phyloP scores from a whole-genome alignment of 2,888 invertebrate species.

The Timema podura region DNA sequence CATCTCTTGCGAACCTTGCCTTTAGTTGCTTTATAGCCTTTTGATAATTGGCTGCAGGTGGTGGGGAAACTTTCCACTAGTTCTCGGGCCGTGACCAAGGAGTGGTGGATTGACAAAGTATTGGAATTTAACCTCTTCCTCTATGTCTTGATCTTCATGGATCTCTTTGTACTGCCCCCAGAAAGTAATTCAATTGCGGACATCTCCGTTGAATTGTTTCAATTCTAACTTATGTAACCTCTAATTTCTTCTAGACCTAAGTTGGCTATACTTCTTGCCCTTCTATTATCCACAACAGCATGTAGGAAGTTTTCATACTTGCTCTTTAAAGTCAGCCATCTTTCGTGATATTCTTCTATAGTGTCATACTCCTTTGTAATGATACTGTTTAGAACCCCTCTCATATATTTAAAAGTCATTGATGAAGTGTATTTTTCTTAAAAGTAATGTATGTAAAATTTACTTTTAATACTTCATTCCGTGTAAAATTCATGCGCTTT shows the following conservation, averaged over 20 bases:
- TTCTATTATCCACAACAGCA: background rate
- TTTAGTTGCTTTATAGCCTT: background rate
- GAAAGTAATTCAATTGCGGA: background rate
- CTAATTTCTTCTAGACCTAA: background rate
- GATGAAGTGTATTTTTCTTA: too few species aligned
- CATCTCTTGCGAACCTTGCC: background rate
- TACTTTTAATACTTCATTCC: too few species aligned
- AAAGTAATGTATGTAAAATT: too few species aligned
- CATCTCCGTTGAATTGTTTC: background rate
- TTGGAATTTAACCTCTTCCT: background rate
- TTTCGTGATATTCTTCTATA: background rate
- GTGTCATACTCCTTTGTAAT: background rate
- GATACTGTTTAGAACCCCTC: too few species aligned
- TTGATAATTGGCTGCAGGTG: background rate
- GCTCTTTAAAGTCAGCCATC: background rate
- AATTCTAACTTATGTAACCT: background rate
- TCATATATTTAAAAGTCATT: too few species aligned
- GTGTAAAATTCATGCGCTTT: too few species aligned
- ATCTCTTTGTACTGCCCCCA: background rate
- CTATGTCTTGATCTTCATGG: background rate
- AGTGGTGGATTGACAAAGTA: background rate
- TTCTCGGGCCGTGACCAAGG: background rate
- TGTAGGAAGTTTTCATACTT: background rate
- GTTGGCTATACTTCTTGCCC: background rate
- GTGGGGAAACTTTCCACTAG: too few species aligned